These are phyloP conservation scores for Drosophila infuscata DNA, from an alignment of 2,888 invertebrate genomes.

Conservation along the genomic window DNA sequence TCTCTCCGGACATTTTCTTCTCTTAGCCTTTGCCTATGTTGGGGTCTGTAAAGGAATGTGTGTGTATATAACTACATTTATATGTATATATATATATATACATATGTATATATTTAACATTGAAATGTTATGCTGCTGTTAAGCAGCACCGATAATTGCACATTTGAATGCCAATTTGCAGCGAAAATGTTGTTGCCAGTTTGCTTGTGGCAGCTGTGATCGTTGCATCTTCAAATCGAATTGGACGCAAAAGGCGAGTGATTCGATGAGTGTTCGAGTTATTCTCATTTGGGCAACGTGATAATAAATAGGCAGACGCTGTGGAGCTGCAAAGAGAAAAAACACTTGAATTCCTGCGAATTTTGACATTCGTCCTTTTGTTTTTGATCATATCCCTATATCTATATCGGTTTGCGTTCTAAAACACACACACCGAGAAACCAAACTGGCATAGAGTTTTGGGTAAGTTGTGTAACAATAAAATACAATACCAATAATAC, in stretches of 20 bases:
- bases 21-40: background rate
- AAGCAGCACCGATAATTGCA: slow-evolving; percentile 10
- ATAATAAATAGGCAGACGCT: slow-evolving; percentile 78
- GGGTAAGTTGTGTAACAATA: slow-evolving; percentile 63
- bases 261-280: slow-evolving; percentile 32
- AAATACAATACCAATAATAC: slow-evolving; percentile 14
- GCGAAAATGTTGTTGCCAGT: slow-evolving; percentile 46
- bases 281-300: slow-evolving; percentile 62
- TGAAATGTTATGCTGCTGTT: slow-evolving; percentile 29
- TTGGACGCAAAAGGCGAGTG: slow-evolving; percentile 7
- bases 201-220: slow-evolving; percentile 51
- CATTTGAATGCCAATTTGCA: slow-evolving; percentile 21
- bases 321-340: slow-evolving; percentile 85
- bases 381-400: slow-evolving; percentile 84
- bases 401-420: slow-evolving; percentile 84
- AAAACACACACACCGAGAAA: slow-evolving; percentile 17
- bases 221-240: slow-evolving; percentile 41
- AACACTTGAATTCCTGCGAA: slow-evolving; percentile 84
- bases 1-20: background rate
- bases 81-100: background rate
- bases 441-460: slow-evolving; percentile 30
- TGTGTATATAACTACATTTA: background rate
- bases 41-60: background rate
- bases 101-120: slow-evolving; percentile 7
- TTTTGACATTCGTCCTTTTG: slow-evolving; percentile 83